Evolutionary conservation across 2,113 vertebrate species (phyloP).

Genomic region (Ariopsis seemanni): DNA sequence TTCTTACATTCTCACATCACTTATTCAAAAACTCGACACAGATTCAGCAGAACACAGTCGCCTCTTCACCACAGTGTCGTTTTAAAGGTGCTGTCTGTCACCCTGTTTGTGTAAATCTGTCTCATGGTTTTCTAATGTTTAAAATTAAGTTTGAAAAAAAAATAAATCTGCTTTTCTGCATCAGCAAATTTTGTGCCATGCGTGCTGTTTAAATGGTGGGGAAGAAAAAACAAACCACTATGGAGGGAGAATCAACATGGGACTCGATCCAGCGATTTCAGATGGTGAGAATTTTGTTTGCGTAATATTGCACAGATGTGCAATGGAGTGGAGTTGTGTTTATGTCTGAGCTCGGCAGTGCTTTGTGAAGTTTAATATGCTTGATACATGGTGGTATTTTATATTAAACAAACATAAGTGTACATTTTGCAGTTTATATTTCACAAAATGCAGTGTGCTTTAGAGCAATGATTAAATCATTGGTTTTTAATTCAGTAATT

Average conservation of each 20-base stretch:
- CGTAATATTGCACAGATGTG: conserved; percentile 4
- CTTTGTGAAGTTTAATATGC: not conserved
- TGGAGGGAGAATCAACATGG: conserved; percentile 4
- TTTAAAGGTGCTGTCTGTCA: not conserved
- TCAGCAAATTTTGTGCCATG: not conserved
- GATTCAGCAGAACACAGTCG: no score
- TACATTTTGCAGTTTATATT: not conserved
- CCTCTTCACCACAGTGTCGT: not conserved
- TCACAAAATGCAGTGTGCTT: not conserved
- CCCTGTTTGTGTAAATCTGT: not conserved
- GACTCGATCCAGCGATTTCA: not conserved
- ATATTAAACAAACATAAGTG: no score
- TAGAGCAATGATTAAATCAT: not conserved
- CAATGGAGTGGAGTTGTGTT: not conserved
- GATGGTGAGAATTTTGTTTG: conserved; percentile 1
- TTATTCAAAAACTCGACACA: not conserved
- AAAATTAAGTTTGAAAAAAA: not conserved
- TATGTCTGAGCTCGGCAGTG: not conserved
- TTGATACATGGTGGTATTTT: not conserved
- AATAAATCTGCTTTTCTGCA: not conserved
- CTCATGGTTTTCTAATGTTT: not conserved
- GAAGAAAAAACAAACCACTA: not conserved
- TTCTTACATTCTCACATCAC: not conserved
- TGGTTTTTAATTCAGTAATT: not conserved
- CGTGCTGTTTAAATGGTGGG: not conserved